Conservation (phyloP, 1,140 invertebrate species). For the Leucophenga varia region DNA sequence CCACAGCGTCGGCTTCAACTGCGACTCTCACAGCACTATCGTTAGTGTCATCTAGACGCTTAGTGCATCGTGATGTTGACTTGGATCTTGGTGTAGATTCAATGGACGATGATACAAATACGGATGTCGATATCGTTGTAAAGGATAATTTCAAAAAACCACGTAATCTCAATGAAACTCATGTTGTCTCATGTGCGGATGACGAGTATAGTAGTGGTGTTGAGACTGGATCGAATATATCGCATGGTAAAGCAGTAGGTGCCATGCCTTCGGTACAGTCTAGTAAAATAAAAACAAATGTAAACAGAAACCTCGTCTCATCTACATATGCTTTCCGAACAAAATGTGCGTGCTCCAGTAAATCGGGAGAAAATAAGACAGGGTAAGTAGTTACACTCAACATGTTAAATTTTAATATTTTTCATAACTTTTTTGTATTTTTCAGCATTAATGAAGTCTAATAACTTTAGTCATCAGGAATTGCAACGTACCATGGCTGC, state of each 20-base stretch:
- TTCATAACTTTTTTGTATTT: too few relatives aligned
- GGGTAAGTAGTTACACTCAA: conserved; percentile 31
- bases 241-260: not conserved
- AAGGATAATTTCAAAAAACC: conserved; percentile 27
- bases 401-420: too few relatives aligned
- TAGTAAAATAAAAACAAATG: too few relatives aligned
- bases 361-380: conserved; percentile 43
- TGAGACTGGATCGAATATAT: not conserved
- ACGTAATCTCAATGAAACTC: conserved; percentile 39
- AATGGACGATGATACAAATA: conserved; percentile 25
- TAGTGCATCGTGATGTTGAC: conserved; percentile 19
- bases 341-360: conserved; percentile 31
- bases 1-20: conserved; percentile 9
- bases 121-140: not conserved
- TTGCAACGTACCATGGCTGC: conserved; percentile 38
- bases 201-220: not conserved
- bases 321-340: conserved; percentile 45
- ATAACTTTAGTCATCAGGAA: conserved; percentile 33
- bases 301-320: conserved; percentile 19
- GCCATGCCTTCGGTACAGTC: too few relatives aligned
- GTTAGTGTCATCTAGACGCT: conserved; percentile 6
- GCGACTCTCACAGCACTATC: conserved; percentile 5
- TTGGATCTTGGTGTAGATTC: conserved; percentile 31
- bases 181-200: conserved; percentile 18
- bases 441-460: conserved; percentile 41